Evolutionary conservation across 2,113 vertebrate species (phyloP), one percentile per base, ranked within the genome.

Genomic region (Psilopsiagon aymara): DNA sequence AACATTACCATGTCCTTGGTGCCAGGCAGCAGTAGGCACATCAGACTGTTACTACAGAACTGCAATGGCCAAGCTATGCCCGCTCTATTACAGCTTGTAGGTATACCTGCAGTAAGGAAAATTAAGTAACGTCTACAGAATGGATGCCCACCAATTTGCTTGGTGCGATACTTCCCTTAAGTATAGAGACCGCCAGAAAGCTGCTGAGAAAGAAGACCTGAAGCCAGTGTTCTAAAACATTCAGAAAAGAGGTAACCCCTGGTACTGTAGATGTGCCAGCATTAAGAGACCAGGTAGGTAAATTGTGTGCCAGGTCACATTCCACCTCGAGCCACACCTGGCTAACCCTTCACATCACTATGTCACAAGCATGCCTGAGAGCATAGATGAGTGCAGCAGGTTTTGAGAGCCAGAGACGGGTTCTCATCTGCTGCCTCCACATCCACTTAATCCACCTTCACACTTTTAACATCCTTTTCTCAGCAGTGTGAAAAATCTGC

Each of bases 211-310:
- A 90, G 29, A 86, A 53, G 1, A 11, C n/a, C 52, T 17, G 33
- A 69, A n/a, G n/a, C 44, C 76, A 57, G 9, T 1, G 7, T 44
- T 64, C 80, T 68, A 88, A 73, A 90, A 73, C 1, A 31, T 5
- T 59, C 44, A 43, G 25, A 71, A 71, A 81, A 66, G 43, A 79
- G 17, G 37, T 24, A 49, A 59, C 9, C 51, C 25, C 73, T 64
- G 12, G 12, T 82, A 68, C 33, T 28, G 11, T 11, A 77, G 10
- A 46, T 0, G 0, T 0, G 0, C 17, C 31, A 47, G 43, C 43
- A 14, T 9, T 23, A 80, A 7, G n/a, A 81, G 25, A 39, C 28
- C 59, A 29, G 35, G 17, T 47, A 68, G 44, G 20, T 25, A 39
- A 71, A 66, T 9, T 44, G 19, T 24, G 43, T 44, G 44, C 33